Percentiles rank a stretch among this genome's conserved stretches.
Conservation (phyloP, 35 echinoderm and acorn worm genomes). For the Ophioderma brevispina region DNA sequence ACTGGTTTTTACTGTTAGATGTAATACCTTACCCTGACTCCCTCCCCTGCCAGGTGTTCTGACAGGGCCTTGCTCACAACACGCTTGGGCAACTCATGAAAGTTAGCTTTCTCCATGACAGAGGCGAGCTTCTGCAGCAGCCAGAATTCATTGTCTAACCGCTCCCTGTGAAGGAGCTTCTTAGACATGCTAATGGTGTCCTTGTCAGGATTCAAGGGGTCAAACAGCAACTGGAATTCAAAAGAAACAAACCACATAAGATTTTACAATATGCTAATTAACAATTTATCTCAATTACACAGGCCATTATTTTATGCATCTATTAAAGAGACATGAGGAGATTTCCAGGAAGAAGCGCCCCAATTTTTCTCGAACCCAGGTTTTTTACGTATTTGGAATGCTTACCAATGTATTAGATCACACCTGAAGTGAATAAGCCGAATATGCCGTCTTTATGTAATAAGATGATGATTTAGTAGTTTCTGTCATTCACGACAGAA, state of each 20-base stretch:
- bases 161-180: constrained; percentile 52
- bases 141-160: constrained; percentile 96
- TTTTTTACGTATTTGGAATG: no score
- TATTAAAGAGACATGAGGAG: no score
- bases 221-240: constrained; percentile 75
- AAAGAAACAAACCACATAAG: constrained; percentile 20
- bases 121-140: constrained; percentile 76
- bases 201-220: constrained; percentile 95
- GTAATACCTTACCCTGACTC: constrained; percentile 75
- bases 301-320: not conserved
- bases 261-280: not conserved
- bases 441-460: no score
- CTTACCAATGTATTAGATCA: no score
- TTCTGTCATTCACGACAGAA: no score
- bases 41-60: constrained; percentile 90
- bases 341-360: no score
- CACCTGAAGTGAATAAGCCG: no score
- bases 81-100: constrained; percentile 85
- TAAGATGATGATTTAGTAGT: no score
- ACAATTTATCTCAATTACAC: not conserved
- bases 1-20: no score
- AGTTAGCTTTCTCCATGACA: constrained; percentile 93
- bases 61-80: constrained; percentile 80
- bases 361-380: no score
- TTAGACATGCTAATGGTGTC: constrained; percentile 70